phyloP scores from a whole-genome alignment of 2,888 invertebrate species.

The Dicyrtoma fusca region DNA sequence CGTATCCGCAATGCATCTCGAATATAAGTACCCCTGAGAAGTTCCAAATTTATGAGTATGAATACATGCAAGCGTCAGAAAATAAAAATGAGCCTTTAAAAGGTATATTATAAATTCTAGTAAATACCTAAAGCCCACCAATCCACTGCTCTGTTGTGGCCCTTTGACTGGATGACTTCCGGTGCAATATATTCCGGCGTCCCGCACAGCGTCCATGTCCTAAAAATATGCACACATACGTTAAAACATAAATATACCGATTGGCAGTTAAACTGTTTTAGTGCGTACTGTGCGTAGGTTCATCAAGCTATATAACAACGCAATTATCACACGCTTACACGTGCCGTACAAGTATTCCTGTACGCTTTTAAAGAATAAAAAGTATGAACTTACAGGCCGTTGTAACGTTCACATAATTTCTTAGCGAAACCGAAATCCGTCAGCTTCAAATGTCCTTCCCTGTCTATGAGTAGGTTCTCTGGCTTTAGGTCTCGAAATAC shows the following conservation, averaged over 20 bases:
- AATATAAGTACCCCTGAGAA: slow-evolving; percentile 79
- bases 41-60: background rate
- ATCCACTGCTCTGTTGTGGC: slow-evolving; percentile 96
- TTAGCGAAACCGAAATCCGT: slow-evolving; percentile 99
- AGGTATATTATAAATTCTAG: background rate
- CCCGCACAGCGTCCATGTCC: slow-evolving; percentile 95
- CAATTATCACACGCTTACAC: background rate
- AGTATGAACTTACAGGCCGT: slow-evolving; percentile 28
- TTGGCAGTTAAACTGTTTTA: no score
- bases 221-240: no score
- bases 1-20: slow-evolving; percentile 90
- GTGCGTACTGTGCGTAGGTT: no score
- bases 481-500: slow-evolving; percentile 77
- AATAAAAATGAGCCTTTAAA: background rate
- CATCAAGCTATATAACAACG: background rate
- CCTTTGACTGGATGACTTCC: slow-evolving; percentile 97
- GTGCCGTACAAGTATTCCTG: background rate
- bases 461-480: slow-evolving; percentile 89
- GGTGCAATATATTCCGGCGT: slow-evolving; percentile 97
- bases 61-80: background rate
- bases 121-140: slow-evolving; percentile 92
- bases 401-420: slow-evolving; percentile 78
- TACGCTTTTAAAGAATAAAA: no score
- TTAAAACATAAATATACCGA: slow-evolving; percentile 15
- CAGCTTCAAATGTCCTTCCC: slow-evolving; percentile 92